phyloP scores from a whole-genome alignment of 2,888 invertebrate species.

The Kryphioiulus occultus region DNA sequence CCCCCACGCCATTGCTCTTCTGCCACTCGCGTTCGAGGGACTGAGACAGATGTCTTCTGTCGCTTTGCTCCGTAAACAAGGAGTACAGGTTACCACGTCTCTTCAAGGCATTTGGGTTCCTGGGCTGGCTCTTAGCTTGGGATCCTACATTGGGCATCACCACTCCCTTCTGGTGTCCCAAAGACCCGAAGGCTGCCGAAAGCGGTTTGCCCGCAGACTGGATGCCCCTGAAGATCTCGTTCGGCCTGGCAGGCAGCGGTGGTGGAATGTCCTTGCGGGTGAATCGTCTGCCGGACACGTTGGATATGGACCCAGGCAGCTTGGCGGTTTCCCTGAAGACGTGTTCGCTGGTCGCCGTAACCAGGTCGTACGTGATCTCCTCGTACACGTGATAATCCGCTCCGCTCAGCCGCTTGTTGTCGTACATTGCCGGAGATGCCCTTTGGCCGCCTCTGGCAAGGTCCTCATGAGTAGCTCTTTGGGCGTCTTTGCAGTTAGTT shows the following conservation, averaged over 20 bases:
- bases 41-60: conserved; percentile 58
- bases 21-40: conserved; percentile 58
- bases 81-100: conserved; percentile 59
- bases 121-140: background rate
- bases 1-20: background rate
- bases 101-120: conserved; percentile 52
- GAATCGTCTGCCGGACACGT: background rate
- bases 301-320: background rate
- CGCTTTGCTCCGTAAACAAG: conserved; percentile 58
- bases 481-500: conserved; percentile 27
- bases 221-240: conserved; percentile 48
- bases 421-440: conserved; percentile 51
- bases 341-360: background rate
- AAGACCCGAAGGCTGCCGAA: conserved; percentile 49
- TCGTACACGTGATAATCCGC: conserved; percentile 61
- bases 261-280: conserved; percentile 55
- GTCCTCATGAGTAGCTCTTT: background rate
- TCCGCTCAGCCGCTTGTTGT: conserved; percentile 51
- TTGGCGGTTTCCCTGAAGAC: background rate
- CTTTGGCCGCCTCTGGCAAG: conserved; percentile 27
- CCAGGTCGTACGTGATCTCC: conserved; percentile 59
- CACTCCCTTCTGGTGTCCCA: background rate
- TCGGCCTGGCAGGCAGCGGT: conserved; percentile 57
- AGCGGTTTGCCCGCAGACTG: background rate
- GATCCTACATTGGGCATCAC: background rate